Conservation (phyloP, 2,797 vertebrate species). For the Myripristis jacobus region DNA sequence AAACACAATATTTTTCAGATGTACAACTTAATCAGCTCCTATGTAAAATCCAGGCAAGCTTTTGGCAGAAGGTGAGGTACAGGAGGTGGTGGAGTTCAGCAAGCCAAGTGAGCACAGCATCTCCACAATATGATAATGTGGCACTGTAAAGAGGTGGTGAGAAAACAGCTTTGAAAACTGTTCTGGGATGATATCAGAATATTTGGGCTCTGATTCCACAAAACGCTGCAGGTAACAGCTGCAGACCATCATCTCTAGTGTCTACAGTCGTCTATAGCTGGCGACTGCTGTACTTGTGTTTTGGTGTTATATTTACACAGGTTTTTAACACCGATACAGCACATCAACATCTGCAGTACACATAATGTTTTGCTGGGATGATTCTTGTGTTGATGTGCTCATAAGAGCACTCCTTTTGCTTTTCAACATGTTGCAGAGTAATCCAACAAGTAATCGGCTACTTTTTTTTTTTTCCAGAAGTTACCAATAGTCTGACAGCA, state of each 20-base stretch:
- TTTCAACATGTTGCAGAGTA: background rate
- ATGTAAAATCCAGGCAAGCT: background rate
- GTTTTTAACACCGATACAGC: conserved; percentile 17
- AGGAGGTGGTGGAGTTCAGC: too few species aligned
- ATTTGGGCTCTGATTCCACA: background rate
- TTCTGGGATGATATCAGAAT: too few species aligned
- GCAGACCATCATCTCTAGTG: too few species aligned
- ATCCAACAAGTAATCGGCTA: background rate
- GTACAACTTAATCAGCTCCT: background rate
- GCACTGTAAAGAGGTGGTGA: too few species aligned
- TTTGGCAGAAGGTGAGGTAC: too few species aligned
- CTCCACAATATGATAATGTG: too few species aligned
- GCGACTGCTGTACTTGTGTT: background rate
- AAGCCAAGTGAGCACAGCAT: too few species aligned
- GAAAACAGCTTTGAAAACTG: too few species aligned
- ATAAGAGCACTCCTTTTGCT: background rate
- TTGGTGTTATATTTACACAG: conserved; percentile 12
- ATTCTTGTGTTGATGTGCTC: background rate
- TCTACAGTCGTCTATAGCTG: too few species aligned
- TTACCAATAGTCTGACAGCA: too few species aligned
- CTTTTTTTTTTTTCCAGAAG: background rate
- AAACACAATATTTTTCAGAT: too few species aligned
- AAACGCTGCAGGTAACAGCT: background rate
- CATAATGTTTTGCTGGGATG: conserved; percentile 10
- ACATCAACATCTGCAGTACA: conserved; percentile 13